Evolutionary conservation across 1,140 invertebrate genomes (phyloP), one percentile per base, ranked within the genome.

Genomic region (Neomicropteryx cornuta): DNA sequence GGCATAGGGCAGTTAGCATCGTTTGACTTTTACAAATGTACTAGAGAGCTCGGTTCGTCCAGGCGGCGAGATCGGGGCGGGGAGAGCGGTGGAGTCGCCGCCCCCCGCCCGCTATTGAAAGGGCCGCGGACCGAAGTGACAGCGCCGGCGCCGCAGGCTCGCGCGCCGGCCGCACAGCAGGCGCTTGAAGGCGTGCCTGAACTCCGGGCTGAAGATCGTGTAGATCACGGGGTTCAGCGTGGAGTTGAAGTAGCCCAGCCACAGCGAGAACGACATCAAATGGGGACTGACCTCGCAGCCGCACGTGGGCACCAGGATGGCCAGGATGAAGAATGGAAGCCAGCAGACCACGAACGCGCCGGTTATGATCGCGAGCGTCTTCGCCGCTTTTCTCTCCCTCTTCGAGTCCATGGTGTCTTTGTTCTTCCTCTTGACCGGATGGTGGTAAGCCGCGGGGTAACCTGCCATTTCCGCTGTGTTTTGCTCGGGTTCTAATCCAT

Each of bases 161-260:
- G 58, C 66, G 18, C 71, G 66, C 13, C 68, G 56, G 0, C 79
- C 81, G 57, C 77, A 83, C 38, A 91, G 63, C 36, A 91, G 74
- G 49, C 83, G 78, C 58, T 85, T 82, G 62, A 92, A 92, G 27
- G 87, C 87, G 52, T 80, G 76, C 36, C 88, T 66, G 59, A 92
- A 93, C 57, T 92, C 87, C 11, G 86, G 84, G 54, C 83, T 89
- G 58, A 90, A 88, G 42, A 88, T 81, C 18, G 85, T 89, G 60
- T 91, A 93, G 50, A 92, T 89, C 28, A 88, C 78, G 6, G 87
- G 87, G 63, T 91, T 92, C 16, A 91, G 64, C 20, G 84, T 87
- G 1, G 87, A 91, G 66, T 92, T 92, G 52, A 89, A 83, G 61
- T 91, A 92, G 24, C 79, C 80, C 42, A 89, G 69, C 84, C 84